Conservation (phyloP, 1,140 invertebrate species). For the Trichonephila inaurata region DNA sequence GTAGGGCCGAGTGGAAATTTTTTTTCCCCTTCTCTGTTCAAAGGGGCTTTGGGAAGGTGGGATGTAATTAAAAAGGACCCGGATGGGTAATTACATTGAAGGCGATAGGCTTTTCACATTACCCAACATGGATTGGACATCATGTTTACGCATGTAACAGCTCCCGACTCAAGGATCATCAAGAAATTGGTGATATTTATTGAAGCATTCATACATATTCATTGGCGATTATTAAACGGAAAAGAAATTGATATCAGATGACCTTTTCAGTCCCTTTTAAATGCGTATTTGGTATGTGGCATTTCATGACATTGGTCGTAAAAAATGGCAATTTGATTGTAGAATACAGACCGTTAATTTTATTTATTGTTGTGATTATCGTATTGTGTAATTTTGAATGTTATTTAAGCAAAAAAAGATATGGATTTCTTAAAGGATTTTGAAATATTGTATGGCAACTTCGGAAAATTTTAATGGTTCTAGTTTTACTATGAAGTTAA, state of each 20-base stretch:
- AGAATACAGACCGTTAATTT: too few species aligned
- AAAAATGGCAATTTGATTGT: too few species aligned
- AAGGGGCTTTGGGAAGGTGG: not conserved
- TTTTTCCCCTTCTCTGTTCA: not conserved
- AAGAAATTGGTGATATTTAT: not conserved
- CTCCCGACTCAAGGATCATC: slow-evolving; percentile 4
- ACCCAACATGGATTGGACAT: not conserved
- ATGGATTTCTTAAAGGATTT: too few species aligned
- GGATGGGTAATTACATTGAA: slow-evolving; percentile 5
- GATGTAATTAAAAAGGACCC: slow-evolving; percentile 37
- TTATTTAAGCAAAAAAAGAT: too few species aligned
- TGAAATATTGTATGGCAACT: too few species aligned
- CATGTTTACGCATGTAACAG: slow-evolving; percentile 3
- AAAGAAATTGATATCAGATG: not conserved
- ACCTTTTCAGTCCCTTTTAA: not conserved
- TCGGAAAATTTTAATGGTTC: too few species aligned
- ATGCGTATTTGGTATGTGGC: not conserved
- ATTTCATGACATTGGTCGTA: too few species aligned
- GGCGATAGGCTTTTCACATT: not conserved
- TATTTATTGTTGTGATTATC: too few species aligned
- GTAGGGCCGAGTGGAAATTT: not conserved
- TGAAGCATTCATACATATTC: slow-evolving; percentile 12
- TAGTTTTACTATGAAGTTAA: too few species aligned
- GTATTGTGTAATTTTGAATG: too few species aligned
- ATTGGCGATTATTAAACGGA: slow-evolving; percentile 22